Conservation (phyloP, 1,140 invertebrate species). For the Agrilus planipennis region DNA sequence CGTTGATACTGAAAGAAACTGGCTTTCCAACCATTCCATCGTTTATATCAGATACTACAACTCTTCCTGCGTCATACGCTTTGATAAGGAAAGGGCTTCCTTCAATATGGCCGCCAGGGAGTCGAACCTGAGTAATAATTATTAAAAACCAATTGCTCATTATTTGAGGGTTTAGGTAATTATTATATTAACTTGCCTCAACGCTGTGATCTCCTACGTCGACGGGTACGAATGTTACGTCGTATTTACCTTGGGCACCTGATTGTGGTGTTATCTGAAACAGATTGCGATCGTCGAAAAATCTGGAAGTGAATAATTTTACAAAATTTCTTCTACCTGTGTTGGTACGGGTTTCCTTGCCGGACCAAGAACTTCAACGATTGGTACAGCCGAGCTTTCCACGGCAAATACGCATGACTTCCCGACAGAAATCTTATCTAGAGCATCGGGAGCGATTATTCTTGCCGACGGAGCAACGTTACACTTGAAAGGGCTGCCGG, state of each 20-base stretch:
- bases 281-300: conserved; percentile 12
- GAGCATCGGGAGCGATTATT: conserved; percentile 66
- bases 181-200: conserved; percentile 47
- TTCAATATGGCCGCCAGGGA: conserved; percentile 73
- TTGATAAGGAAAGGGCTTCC: conserved; percentile 92
- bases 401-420: conserved; percentile 72
- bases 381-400: conserved; percentile 61
- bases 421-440: conserved; percentile 89
- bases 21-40: conserved; percentile 83
- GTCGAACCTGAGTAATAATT: conserved; percentile 32
- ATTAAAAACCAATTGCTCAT: background rate
- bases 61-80: conserved; percentile 86
- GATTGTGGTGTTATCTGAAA: conserved; percentile 28
- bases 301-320: background rate
- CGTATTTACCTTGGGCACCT: conserved; percentile 34
- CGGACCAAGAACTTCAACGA: conserved; percentile 67
- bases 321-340: conserved; percentile 39
- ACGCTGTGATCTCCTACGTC: conserved; percentile 92
- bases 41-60: conserved; percentile 81
- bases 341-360: conserved; percentile 57
- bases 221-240: conserved; percentile 71
- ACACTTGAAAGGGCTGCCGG: conserved; percentile 56
- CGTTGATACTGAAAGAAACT: conserved; percentile 85
- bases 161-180: background rate
- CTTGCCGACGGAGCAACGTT: conserved; percentile 54